phyloP scores from a whole-genome alignment of 1,140 invertebrate genomes.

The Arion vulgaris region DNA sequence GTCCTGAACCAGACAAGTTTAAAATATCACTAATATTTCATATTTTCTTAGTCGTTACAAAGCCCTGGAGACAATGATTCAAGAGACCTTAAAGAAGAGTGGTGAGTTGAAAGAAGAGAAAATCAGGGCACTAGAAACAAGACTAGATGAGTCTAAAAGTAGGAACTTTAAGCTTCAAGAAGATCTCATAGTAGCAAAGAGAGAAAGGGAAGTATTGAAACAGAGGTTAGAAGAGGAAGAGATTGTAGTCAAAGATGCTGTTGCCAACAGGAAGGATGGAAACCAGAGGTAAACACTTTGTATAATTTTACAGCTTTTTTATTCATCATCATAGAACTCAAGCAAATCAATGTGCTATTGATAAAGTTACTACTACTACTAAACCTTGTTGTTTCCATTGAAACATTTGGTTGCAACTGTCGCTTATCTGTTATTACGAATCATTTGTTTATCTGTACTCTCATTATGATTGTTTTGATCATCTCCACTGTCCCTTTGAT shows the following conservation, averaged over 20 bases:
- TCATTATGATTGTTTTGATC: no score
- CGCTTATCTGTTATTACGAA: no score
- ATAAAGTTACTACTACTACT: no score
- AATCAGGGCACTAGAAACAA: constrained; percentile 70
- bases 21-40: constrained; percentile 11
- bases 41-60: constrained; percentile 71
- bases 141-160: constrained; percentile 71
- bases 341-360: no score
- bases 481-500: no score
- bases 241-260: not conserved
- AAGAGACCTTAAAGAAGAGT: constrained; percentile 72
- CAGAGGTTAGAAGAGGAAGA: constrained; percentile 67
- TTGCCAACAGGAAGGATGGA: not conserved
- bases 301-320: no score
- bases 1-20: no score
- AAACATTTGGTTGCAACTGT: no score
- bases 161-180: constrained; percentile 67
- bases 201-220: constrained; percentile 67
- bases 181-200: constrained; percentile 57
- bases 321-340: no score
- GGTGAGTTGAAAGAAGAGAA: constrained; percentile 73
- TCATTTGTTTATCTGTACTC: no score
- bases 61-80: constrained; percentile 73
- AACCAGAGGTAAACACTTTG: not conserved
- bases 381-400: no score